Evolutionary conservation across 1,140 invertebrate genomes (phyloP), one percentile per base, ranked within the genome.

Genomic region (Akabosia matsudoensis): DNA sequence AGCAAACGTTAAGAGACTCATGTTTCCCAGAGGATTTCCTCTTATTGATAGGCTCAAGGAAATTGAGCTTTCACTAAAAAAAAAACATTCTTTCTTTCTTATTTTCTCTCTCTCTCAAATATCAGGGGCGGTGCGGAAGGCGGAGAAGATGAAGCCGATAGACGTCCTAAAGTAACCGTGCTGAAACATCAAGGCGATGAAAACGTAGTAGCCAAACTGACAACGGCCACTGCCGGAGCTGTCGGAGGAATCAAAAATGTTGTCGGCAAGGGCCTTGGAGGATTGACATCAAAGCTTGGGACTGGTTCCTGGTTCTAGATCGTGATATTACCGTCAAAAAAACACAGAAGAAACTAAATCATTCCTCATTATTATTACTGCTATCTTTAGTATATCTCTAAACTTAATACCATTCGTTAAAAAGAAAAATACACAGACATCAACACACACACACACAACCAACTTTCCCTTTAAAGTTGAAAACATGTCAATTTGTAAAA

Each of bases 221-320:
- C 88, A 81, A 91, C 90, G 82, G 90, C 90, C 34, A 91, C 91
- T 31, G 90, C 90, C 67, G 91, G 91, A 80, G 91, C 92, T 76
- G 91, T 91, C 70, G 92, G 91, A 34, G 88, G 90, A 83, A 89
- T 95, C 82, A 91, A 92, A 79, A 92, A 90, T 84, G 91, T 94
- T 83, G 91, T 94, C 82, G 92, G 92, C 61, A 92, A 93, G 84
- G 91, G 92, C 74, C 90, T 93, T 76, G 92, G 92, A 76, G 92
- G 92, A 79, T 87, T 94, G 80, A 92, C 92, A 80, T 91, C 91
- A 70, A 93, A 93, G 86, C 87, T 92, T 71, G 91, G 92, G 30
- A 89, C 89, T 83, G 89, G 90, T 52, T 84, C 83, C n/a, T 84
- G 83, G 81, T 84, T 83, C 73, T 82, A 79, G 77, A 14, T 51